Conservation (phyloP, 2,888 invertebrate genomes). For the Deilephila elpenor region DNA sequence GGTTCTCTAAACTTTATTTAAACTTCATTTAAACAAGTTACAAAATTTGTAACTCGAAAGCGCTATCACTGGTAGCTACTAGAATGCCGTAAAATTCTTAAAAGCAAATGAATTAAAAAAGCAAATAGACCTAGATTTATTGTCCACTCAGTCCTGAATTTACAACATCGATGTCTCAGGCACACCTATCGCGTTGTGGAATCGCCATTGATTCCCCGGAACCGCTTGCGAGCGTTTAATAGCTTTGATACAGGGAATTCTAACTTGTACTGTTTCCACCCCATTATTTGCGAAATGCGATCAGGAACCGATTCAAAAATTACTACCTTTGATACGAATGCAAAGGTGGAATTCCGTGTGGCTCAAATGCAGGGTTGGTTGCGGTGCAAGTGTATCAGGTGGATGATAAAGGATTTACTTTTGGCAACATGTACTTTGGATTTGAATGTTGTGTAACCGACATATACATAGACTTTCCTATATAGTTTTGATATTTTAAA, state of each 20-base stretch:
- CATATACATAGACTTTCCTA: too few relatives aligned
- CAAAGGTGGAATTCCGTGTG: constrained; percentile 4
- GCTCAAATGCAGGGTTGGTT: neutral
- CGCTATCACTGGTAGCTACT: too few relatives aligned
- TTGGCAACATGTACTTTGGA: too few relatives aligned
- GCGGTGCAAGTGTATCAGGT: neutral
- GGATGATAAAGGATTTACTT: neutral
- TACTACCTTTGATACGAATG: constrained; percentile 17
- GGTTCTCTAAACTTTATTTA: too few relatives aligned
- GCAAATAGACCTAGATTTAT: too few relatives aligned
- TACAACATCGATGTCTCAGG: constrained; percentile 13
- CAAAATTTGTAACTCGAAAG: too few relatives aligned
- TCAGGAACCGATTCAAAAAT: constrained; percentile 14
- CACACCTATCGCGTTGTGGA: neutral
- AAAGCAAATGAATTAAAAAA: too few relatives aligned
- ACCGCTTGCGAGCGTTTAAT: neutral
- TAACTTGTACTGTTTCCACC: neutral
- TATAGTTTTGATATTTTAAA: too few relatives aligned
- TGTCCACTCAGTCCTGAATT: neutral
- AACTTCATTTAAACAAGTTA: too few relatives aligned
- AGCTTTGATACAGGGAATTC: constrained; percentile 11
- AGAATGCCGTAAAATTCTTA: too few relatives aligned
- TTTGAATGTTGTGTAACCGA: too few relatives aligned
- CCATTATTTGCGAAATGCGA: constrained; percentile 18
- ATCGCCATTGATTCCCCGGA: constrained; percentile 4